A percentile compares a stretch with the other conserved stretches of the same genome.
These are phyloP conservation scores for Pristionchus mayeri DNA, from an alignment of 2,888 invertebrate genomes.

Conservation along the genomic window DNA sequence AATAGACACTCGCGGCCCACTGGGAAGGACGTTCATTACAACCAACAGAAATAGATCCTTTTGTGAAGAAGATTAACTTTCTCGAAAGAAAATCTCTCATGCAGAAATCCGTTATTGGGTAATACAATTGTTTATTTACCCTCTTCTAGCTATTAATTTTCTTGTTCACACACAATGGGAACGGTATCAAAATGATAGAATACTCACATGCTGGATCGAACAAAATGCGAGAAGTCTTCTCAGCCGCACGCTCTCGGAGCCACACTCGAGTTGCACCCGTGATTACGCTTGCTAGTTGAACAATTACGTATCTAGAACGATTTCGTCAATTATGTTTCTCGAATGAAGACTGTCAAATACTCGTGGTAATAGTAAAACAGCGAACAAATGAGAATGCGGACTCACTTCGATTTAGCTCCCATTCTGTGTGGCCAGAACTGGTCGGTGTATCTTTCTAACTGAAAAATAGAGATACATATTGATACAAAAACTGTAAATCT, in stretches of 20 bases:
- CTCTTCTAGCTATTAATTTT: no score
- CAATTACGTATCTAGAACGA: constrained; percentile 71
- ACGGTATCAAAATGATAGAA: no score
- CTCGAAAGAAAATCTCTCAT: no score
- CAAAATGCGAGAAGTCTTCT: constrained; percentile 71
- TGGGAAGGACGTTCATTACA: no score
- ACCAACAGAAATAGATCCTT: no score
- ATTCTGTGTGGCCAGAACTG: constrained; percentile 55
- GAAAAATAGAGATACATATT: neutral
- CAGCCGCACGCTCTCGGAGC: constrained; percentile 72
- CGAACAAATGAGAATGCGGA: neutral
- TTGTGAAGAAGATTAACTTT: no score
- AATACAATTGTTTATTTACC: neutral
- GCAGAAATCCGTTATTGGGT: no score
- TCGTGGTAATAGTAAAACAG: neutral
- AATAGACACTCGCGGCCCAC: constrained; percentile 84
- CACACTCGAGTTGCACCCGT: constrained; percentile 72
- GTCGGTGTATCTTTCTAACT: neutral
- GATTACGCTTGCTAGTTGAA: constrained; percentile 71
- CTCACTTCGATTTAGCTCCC: constrained; percentile 75
- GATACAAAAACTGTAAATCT: neutral
- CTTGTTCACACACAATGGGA: no score
- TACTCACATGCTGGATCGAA: constrained; percentile 73
- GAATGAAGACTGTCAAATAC: no score
- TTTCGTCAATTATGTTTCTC: neutral